Base-by-base conservation (phyloP, 2,888 invertebrate genomes). In the Pyrrhosoma nymphula region DNA sequence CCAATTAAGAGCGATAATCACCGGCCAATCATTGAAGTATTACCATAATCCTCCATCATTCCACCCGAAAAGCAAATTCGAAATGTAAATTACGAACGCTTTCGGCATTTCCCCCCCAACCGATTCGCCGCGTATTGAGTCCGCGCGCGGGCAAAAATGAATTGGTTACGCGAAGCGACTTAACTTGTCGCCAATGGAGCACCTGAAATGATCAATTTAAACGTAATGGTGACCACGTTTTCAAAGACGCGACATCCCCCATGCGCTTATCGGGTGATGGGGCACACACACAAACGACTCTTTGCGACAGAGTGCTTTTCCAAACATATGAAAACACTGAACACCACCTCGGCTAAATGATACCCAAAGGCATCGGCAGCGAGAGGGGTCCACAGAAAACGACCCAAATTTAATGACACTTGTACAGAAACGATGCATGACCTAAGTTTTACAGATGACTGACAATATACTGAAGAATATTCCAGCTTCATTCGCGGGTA, bases 1-100 rank as follows among this genome's bases (percentile, higher is more conserved):
- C 82, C 82, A 82, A 82, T 82, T 82, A 82, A 82, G 82, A 82
- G 82, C 82, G 82, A 82, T 82, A 82, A 82, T 82, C 82, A 35
- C 82, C 82, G 82, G 82, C 30, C 82, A 35, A 82, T 82, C 82
- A 82, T 82, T 82, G 82, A 82, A 82, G 82, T 82, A 82, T 82
- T 35, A 82, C 82, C 82, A 82, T 82, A 82, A 82, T 82, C 82
- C 82, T 82, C 82, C 82, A 35, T 82, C 82, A 82, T 82, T 82
- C 82, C 82, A 16, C 82, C 35, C 82, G 16, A 82, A 82, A 82
- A 82, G 82, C 82, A 82, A 82, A 82, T 82, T 82, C 82, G n/a
- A 82, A 82, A 82, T 82, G 82, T 82, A 82, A 82, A 82, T 82
- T 82, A 35, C 82, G 82, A 82, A 82, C 82, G 30, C 30, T 82